phyloP scores from a whole-genome alignment of 2,113 vertebrate species.

The Hyla sarda region DNA sequence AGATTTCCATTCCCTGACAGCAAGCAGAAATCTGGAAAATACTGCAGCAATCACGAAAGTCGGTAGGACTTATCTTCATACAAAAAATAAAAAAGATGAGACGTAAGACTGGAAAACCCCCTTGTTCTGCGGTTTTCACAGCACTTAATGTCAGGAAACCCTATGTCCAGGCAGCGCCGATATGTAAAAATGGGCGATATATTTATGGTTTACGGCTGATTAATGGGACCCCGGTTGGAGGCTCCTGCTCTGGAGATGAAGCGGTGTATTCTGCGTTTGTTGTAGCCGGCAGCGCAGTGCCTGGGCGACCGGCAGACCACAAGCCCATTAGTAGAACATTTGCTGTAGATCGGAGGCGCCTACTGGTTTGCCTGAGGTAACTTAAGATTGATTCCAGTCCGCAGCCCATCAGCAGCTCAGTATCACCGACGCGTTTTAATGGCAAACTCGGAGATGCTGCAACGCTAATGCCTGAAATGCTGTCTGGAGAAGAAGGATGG shows the following conservation, averaged over 20 bases:
- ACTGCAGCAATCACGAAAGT: too few species aligned
- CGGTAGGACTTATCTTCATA: too few species aligned
- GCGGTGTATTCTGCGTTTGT: neutral
- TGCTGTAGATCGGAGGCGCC: conserved; percentile 49
- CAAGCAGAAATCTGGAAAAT: too few species aligned
- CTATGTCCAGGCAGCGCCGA: neutral
- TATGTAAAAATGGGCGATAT: neutral
- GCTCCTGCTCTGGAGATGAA: neutral
- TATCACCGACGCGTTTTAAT: conserved; percentile 17
- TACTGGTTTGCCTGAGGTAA: conserved; percentile 54
- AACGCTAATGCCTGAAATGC: neutral
- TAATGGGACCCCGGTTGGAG: neutral
- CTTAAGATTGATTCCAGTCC: conserved; percentile 46
- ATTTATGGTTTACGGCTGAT: neutral
- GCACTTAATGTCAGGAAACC: neutral
- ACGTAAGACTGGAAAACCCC: neutral
- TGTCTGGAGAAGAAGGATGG: neutral
- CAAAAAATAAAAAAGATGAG: too few species aligned
- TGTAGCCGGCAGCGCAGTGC: neutral
- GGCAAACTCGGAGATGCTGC: neutral
- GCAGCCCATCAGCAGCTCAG: conserved; percentile 1
- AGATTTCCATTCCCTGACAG: too few species aligned
- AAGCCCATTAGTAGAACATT: conserved; percentile 56
- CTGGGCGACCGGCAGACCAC: conserved; percentile 26
- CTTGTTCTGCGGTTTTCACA: neutral